Evolutionary conservation across 2,888 invertebrate genomes (phyloP).

Genomic region (Deladenus siricidicola): DNA sequence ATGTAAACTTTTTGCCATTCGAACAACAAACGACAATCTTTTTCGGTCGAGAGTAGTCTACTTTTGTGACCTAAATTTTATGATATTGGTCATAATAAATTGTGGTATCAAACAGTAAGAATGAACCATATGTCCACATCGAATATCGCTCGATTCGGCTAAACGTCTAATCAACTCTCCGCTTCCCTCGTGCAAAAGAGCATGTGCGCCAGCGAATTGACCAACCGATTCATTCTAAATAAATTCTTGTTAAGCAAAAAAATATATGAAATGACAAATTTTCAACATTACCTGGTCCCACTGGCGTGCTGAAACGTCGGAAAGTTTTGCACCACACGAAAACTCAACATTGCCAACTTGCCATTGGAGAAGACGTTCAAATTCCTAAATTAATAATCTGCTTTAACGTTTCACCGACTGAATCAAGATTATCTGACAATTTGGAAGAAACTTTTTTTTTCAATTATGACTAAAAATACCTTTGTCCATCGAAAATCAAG

Average conservation of each 20-base stretch:
- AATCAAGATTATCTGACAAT: too few species aligned
- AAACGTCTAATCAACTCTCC: conserved; percentile 51
- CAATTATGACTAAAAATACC: neutral
- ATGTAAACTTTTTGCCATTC: conserved; percentile 43
- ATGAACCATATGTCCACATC: conserved; percentile 51
- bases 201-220: conserved; percentile 57
- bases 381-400: conserved; percentile 44
- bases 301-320: conserved; percentile 54
- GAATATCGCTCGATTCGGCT: conserved; percentile 54
- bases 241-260: neutral
- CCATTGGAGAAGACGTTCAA: conserved; percentile 55
- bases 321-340: conserved; percentile 55
- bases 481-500: conserved; percentile 25
- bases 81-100: too few species aligned
- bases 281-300: conserved; percentile 57
- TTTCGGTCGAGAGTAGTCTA: conserved; percentile 41
- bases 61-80: conserved; percentile 35
- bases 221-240: conserved; percentile 56
- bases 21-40: conserved; percentile 38
- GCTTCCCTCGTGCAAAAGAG: conserved; percentile 55
- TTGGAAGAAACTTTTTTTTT: too few species aligned
- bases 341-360: conserved; percentile 58
- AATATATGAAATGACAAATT: neutral
- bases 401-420: conserved; percentile 1
- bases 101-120: too few species aligned